Percentiles rank a stretch among this genome's conserved stretches.
Conservation (phyloP, 2,888 invertebrate species). For the Bursaphelenchus okinawaensis region DNA sequence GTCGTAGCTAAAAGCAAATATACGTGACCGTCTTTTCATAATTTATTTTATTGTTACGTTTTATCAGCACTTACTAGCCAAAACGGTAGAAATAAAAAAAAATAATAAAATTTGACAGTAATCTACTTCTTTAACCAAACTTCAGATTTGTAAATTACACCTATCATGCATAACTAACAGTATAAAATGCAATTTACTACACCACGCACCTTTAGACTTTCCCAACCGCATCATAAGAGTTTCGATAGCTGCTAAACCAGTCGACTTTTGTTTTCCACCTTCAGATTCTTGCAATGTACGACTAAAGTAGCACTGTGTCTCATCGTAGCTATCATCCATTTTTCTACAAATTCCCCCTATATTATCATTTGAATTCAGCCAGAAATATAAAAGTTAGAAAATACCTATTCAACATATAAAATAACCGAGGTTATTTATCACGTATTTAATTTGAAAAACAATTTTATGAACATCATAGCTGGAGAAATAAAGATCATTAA, state of each 20-base stretch:
- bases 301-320: constrained; percentile 1
- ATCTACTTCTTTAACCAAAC: no score
- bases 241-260: constrained; percentile 61
- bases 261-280: constrained; percentile 67
- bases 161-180: no score
- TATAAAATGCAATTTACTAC: no score
- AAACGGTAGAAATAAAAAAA: not conserved
- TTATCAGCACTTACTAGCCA: not conserved
- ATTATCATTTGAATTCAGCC: not conserved
- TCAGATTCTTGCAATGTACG: constrained; percentile 60
- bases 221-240: constrained; percentile 51
- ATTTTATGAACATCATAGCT: not conserved
- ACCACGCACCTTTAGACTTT: constrained; percentile 55
- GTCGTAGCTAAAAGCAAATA: constrained; percentile 14
- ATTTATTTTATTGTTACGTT: not conserved
- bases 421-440: not conserved
- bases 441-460: not conserved
- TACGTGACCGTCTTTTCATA: not conserved
- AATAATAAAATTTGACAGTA: not conserved
- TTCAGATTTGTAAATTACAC: no score
- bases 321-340: not conserved
- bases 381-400: no score
- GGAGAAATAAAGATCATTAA: constrained; percentile 11
- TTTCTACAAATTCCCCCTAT: not conserved
- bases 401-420: not conserved